Evolutionary conservation across 2,113 vertebrate genomes (phyloP).

Genomic region (Onychostruthus taczanowskii): DNA sequence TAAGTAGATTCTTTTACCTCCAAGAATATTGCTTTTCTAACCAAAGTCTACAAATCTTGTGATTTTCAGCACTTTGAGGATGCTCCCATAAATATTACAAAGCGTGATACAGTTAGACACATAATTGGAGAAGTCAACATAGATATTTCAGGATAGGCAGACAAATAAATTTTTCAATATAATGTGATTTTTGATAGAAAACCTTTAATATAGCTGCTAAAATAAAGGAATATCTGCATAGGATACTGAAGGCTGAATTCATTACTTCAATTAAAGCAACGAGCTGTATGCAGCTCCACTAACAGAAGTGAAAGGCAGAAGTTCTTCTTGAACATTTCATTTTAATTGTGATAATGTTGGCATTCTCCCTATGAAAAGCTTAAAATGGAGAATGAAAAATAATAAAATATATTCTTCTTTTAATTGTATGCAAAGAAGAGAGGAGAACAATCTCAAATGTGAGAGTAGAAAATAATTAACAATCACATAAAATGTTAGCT

Average conservation of each 20-base stretch:
- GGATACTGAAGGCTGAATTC: neutral
- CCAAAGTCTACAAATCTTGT: neutral
- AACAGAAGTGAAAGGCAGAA: neutral
- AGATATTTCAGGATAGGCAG: neutral
- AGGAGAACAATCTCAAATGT: neutral
- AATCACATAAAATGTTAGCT: neutral
- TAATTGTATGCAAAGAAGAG: neutral
- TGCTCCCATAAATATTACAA: neutral
- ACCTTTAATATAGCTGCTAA: neutral
- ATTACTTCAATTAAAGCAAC: slow-evolving; percentile 12
- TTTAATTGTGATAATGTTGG: neutral
- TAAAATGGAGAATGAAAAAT: neutral
- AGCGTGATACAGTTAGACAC: neutral
- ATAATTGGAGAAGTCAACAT: neutral
- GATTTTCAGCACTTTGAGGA: neutral
- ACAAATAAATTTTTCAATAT: neutral
- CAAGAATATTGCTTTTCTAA: neutral
- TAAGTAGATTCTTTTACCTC: neutral
- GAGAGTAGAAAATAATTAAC: slow-evolving; percentile 12
- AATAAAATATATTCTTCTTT: neutral
- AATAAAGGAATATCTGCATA: neutral
- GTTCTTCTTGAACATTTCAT: neutral
- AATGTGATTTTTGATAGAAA: neutral
- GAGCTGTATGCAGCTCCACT: neutral
- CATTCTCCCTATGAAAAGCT: neutral